Conservation (phyloP, 2,113 vertebrate genomes). For the Macroglossus sobrinus region DNA sequence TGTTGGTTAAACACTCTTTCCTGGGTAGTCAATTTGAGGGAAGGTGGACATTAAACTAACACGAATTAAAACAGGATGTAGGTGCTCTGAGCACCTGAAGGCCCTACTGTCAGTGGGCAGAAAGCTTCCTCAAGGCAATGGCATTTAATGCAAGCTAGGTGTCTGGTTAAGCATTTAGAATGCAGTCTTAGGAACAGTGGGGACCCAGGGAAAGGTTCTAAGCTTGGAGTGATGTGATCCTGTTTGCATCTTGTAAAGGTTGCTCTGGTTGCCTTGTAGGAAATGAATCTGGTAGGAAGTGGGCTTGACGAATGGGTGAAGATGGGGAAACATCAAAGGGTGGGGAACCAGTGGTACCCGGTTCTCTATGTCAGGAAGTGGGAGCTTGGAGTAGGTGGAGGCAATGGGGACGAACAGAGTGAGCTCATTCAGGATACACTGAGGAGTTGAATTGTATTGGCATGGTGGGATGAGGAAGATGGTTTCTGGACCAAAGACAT, state of each 20-base stretch:
- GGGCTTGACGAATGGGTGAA: background rate
- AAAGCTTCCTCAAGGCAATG: background rate
- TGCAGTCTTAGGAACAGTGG: background rate
- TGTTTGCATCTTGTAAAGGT: background rate
- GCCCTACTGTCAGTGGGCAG: background rate
- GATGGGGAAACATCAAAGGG: background rate
- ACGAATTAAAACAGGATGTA: background rate
- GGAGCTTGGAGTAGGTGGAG: background rate
- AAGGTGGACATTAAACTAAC: background rate
- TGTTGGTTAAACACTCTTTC: background rate
- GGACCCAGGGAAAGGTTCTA: background rate
- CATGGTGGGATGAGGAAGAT: background rate
- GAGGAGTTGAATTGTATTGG: background rate
- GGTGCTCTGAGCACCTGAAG: background rate
- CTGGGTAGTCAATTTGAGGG: background rate
- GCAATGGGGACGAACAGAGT: background rate
- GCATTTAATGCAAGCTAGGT: background rate
- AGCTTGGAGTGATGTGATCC: background rate
- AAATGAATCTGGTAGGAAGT: background rate
- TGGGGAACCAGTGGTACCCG: background rate
- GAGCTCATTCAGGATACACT: too few relatives aligned
- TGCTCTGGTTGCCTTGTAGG: background rate
- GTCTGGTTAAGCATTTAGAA: background rate
- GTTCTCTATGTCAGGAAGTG: accelerated
- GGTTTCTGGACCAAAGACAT: background rate